Base-by-base conservation (phyloP, 2,888 invertebrate genomes). In the Dryocosmus kuriphilus region DNA sequence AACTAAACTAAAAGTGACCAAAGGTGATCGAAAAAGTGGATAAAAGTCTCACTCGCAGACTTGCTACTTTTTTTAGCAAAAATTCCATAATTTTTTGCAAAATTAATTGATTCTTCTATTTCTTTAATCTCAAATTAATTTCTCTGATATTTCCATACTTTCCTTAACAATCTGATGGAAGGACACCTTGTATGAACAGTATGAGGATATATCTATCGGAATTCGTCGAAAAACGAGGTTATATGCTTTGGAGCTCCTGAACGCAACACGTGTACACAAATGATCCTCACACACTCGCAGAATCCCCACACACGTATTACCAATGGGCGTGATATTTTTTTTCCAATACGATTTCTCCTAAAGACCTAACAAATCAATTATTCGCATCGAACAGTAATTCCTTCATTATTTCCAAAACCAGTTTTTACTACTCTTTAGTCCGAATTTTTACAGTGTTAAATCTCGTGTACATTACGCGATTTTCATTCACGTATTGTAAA, bases 181-280 rank as follows among this genome's bases (percentile, higher is more conserved):
- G 35, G 35, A 35, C 35, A 35, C 35, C 35, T 9, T 35, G 35
- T 35, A 35, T 63, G 65, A n/a, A n/a, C n/a, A n/a, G n/a, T n/a
- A n/a, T n/a, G n/a, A 22, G 65, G 22, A 65, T n/a, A n/a, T n/a
- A n/a, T n/a, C n/a, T n/a, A n/a, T n/a, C n/a, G n/a, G n/a, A n/a
- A n/a, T n/a, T n/a, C 38, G 65, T 65, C 38, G 65, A 65, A 65
- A 65, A 65, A 65, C 38, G 65, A 65, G 65, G 65, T 65, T 65
- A 65, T 65, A 65, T 38, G 62, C 62, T 63, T n/a, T 63, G 38
- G 65, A 65, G 38, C 65, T 65, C 41, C 8, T 65, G 65, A 65
- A 65, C 38, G 65, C 65, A 65, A 65, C 65, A 65, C 65, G 65
- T n/a, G n/a, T n/a, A n/a, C 38, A 65, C 24, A 41, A 38, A 65